phyloP scores from a whole-genome alignment of 1,140 invertebrate genomes.

The Manduca sexta region DNA sequence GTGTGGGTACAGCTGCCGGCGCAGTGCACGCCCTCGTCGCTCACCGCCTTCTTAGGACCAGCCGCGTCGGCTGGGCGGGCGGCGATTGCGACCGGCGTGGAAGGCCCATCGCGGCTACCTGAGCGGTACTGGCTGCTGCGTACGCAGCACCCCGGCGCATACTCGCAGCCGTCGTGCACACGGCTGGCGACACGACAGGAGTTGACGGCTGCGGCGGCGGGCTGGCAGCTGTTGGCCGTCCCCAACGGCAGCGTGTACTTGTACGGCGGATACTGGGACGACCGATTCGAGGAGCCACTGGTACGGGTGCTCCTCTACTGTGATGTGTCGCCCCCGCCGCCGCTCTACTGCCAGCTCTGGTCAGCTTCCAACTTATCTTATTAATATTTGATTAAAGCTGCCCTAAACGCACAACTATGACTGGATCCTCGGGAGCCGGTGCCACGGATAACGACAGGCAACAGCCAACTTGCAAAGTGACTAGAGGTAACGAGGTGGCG shows the following conservation, averaged over 20 bases:
- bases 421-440: not conserved
- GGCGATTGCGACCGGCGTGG: too few relatives aligned
- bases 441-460: not conserved
- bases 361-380: not conserved
- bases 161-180: not conserved
- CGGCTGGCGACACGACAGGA: not conserved
- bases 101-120: too few relatives aligned
- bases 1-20: too few relatives aligned
- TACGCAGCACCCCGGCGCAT: too few relatives aligned
- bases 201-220: not conserved
- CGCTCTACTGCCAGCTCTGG: constrained; percentile 4
- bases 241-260: not conserved
- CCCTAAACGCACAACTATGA: not conserved
- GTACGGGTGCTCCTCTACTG: not conserved
- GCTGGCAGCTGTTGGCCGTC: not conserved
- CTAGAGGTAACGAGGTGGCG: not conserved
- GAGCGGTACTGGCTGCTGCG: too few relatives aligned
- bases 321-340: not conserved
- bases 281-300: constrained; percentile 2
- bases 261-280: constrained; percentile 3
- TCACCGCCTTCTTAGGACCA: too few relatives aligned
- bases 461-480: not conserved
- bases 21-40: too few relatives aligned
- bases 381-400: not conserved
- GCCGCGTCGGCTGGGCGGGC: too few relatives aligned